A percentile compares a stretch with the other conserved stretches of the same genome.
Evolutionary conservation across 2,797 vertebrate species (phyloP).

Genomic region (Urocyon cinereoargenteus): DNA sequence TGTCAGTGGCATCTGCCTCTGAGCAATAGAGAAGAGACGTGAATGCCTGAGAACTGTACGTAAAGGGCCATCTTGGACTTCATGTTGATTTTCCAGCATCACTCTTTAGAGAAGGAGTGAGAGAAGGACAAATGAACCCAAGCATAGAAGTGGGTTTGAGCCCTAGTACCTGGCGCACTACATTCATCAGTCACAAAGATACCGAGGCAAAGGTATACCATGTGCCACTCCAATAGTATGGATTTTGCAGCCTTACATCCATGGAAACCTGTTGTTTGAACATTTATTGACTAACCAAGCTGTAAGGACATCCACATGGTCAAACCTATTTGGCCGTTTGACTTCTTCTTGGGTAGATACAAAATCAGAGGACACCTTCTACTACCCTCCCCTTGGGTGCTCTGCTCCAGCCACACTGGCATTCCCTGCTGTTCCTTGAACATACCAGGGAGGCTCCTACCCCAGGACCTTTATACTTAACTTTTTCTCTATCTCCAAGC

Average conservation of each 20-base stretch:
- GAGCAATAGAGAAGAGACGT: background rate
- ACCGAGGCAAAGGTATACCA: constrained; percentile 31
- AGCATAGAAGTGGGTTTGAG: background rate
- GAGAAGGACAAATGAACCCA: background rate
- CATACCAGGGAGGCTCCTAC: background rate
- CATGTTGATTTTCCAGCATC: background rate
- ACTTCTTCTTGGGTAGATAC: constrained; percentile 9
- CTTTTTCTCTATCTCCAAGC: background rate
- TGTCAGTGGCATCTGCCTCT: fast-evolving
- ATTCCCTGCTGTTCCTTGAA: background rate
- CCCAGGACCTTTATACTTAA: background rate
- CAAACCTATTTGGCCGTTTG: background rate
- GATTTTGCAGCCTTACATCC: background rate
- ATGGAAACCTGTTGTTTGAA: background rate
- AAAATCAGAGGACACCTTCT: constrained; percentile 49
- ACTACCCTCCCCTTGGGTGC: background rate
- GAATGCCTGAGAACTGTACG: background rate
- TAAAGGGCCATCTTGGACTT: background rate
- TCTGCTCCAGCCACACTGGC: background rate
- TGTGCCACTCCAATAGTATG: background rate
- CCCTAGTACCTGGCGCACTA: background rate
- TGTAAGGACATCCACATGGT: background rate
- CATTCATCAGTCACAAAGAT: background rate
- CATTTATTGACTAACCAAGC: background rate
- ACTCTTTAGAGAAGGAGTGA: background rate